Percentiles rank a stretch among this genome's conserved stretches.
phyloP scores from a whole-genome alignment of 64 coral and sea anemone species.

The Trachythela sp. region DNA sequence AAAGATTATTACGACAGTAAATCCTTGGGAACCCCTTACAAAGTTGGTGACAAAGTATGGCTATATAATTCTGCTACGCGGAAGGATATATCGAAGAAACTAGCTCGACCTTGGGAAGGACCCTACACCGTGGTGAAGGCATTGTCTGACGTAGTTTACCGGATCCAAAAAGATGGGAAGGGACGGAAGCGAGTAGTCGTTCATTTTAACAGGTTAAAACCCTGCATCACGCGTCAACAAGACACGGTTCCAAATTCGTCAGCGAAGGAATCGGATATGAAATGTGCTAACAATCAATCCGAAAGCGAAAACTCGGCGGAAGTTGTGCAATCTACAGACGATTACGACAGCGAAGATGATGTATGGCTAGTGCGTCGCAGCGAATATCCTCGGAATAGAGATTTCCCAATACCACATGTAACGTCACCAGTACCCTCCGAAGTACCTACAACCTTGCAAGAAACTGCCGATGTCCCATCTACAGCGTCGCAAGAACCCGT shows the following conservation, averaged over 20 bases:
- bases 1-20: background rate
- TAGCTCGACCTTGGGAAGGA: background rate
- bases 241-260: background rate
- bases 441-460: background rate
- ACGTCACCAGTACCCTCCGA: background rate
- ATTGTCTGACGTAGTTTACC: slow-evolving; percentile 3
- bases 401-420: background rate
- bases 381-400: background rate
- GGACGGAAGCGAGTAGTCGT: background rate
- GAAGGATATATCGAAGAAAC: background rate
- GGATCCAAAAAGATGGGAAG: background rate
- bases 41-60: slow-evolving; percentile 9
- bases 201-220: slow-evolving; percentile 5
- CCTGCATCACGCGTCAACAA: background rate
- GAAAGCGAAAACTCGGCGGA: background rate
- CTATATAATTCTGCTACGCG: background rate
- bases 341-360: background rate
- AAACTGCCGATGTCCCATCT: background rate
- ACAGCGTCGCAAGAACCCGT: background rate
- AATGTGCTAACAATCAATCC: background rate
- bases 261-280: background rate
- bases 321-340: background rate
- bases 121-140: background rate
- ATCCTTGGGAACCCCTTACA: background rate
- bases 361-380: background rate